These are phyloP conservation scores for Hemithea aestivaria DNA, from an alignment of 2,888 invertebrate species.

Conservation along the genomic window DNA sequence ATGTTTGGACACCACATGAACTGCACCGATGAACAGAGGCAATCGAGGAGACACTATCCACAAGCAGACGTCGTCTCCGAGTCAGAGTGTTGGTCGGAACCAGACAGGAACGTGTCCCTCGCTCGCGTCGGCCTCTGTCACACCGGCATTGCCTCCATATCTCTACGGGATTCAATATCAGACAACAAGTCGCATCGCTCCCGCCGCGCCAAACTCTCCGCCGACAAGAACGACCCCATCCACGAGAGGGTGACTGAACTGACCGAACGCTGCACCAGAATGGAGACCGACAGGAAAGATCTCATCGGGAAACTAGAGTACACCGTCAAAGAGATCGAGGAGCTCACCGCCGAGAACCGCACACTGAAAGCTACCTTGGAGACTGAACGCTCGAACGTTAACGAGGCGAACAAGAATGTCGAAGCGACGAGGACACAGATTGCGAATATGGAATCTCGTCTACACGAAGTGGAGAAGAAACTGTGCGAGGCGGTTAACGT, in stretches of 20 bases:
- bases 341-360: conserved; percentile 48
- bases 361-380: conserved; percentile 44
- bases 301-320: conserved; percentile 63
- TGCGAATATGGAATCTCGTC: conserved; percentile 40
- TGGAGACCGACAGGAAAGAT: conserved; percentile 59
- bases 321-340: conserved; percentile 52
- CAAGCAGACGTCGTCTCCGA: conserved; percentile 76
- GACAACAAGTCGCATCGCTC: conserved; percentile 57
- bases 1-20: conserved; percentile 70
- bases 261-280: conserved; percentile 45
- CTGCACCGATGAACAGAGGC: conserved; percentile 51
- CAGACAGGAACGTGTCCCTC: conserved; percentile 88
- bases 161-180: conserved; percentile 39
- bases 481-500: conserved; percentile 44
- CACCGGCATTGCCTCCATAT: conserved; percentile 52
- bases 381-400: conserved; percentile 39
- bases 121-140: conserved; percentile 85
- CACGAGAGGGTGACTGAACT: conserved; percentile 75
- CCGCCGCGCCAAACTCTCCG: conserved; percentile 65
- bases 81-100: conserved; percentile 93
- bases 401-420: conserved; percentile 46
- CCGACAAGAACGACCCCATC: conserved; percentile 70
- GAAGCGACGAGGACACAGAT: conserved; percentile 45
- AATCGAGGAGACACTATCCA: conserved; percentile 43
- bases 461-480: conserved; percentile 56